These are phyloP conservation scores for Cheilosia vulpina DNA, from an alignment of 2,888 invertebrate species.

Conservation along the genomic window DNA sequence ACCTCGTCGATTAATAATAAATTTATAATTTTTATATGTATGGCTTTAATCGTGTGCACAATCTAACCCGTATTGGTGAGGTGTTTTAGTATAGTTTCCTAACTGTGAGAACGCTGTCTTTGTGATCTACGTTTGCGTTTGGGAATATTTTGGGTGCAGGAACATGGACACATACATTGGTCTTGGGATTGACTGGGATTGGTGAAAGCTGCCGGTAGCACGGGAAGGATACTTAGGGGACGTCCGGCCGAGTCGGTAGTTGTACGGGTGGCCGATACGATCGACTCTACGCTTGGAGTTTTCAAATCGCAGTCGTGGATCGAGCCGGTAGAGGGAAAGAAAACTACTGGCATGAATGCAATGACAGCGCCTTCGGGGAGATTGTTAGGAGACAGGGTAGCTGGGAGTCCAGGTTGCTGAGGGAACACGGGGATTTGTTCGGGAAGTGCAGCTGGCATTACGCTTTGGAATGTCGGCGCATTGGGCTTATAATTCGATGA, in stretches of 20 bases:
- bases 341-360: conserved; percentile 89
- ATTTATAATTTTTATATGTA: too few species aligned
- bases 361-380: conserved; percentile 86
- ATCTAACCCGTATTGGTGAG: neutral
- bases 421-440: conserved; percentile 82
- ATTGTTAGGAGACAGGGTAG: conserved; percentile 82
- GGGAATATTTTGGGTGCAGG: conserved; percentile 81
- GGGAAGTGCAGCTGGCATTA: conserved; percentile 81
- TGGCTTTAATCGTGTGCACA: too few species aligned
- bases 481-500: conserved; percentile 75
- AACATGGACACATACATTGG: conserved; percentile 83
- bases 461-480: conserved; percentile 80
- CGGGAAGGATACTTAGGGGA: conserved; percentile 81
- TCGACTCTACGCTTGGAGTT: conserved; percentile 58
- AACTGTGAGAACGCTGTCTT: conserved; percentile 77
- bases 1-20: too few species aligned
- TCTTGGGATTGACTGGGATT: conserved; percentile 78
- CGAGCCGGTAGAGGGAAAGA: conserved; percentile 85
- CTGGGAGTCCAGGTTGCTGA: conserved; percentile 81
- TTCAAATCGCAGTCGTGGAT: conserved; percentile 81
- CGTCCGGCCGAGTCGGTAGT: conserved; percentile 78
- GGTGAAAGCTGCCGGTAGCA: conserved; percentile 78
- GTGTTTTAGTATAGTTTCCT: neutral
- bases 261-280: conserved; percentile 72
- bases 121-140: conserved; percentile 75